Base-by-base conservation (phyloP, 2,797 vertebrate genomes). In the Mus minutoides region DNA sequence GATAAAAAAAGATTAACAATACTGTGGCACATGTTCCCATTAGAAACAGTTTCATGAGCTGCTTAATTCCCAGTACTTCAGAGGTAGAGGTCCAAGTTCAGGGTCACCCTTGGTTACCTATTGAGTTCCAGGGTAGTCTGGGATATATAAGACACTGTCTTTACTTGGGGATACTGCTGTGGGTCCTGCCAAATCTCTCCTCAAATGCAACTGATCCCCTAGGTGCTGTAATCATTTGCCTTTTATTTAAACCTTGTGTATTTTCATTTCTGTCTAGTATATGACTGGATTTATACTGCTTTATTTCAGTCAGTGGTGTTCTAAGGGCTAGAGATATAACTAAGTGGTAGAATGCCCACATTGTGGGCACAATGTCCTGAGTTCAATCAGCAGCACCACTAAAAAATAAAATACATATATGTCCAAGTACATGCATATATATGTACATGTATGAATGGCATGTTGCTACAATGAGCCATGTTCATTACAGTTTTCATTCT, bases 191-290 rank as follows among this genome's bases (percentile, higher is more conserved):
- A 88, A n/a, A 89, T 91, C 58, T 95, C 2, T 88, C 22, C 58
- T 91, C 22, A 87, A 49, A 69, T 82, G n/a, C 78, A 94, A 19
- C 34, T 43, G 49, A 71, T 76, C 78, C 77, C 31, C 40, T 92
- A 31, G 94, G 84, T 90, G n/a, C 29, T 89, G 16, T 88, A 46
- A 85, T 69, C 29, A 49, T 90, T 97, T n/a, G 8, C 17, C 82
- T 82, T 78, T 58, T 34, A 58, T 90, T 71, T 54, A 73, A 88
- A 67, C 62, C 83, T 95, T 97, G 67, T 80, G 9, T 73, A 43
- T 76, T 90, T 88, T 11, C 76, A 88, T 96, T 92, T 62, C 43
- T 95, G 13, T 19, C 73, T 46, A 43, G 9, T 71, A 54, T 54
- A 54, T 71, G n/a, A n/a, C 49, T 86, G 34, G 43, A 86, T 87